Evolutionary conservation across 2,113 vertebrate genomes (phyloP).

Genomic region (Hippocampus zosterae): DNA sequence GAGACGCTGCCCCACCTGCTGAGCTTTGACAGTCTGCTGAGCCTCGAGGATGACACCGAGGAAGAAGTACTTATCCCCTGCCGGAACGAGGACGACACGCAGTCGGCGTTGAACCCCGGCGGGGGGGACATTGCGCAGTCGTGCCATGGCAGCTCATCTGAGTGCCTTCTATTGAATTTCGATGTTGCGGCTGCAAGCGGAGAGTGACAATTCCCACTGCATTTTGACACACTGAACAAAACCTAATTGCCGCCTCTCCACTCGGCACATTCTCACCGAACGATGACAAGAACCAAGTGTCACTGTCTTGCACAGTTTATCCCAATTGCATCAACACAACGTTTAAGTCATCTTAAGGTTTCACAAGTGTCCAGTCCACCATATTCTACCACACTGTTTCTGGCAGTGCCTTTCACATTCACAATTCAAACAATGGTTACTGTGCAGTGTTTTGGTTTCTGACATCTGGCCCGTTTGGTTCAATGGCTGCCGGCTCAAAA

Average conservation of each 20-base stretch:
- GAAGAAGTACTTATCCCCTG: constrained; percentile 25
- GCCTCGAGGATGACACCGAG: constrained; percentile 34
- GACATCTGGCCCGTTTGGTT: too few species aligned
- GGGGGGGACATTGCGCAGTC: constrained; percentile 3
- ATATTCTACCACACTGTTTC: too few species aligned
- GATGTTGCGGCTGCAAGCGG: neutral
- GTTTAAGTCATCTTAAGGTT: too few species aligned
- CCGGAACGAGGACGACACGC: constrained; percentile 5
- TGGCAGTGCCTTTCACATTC: too few species aligned
- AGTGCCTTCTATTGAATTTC: constrained; percentile 16
- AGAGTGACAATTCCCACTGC: constrained; percentile 54
- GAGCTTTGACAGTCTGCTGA: constrained; percentile 56
- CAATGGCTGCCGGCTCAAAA: too few species aligned
- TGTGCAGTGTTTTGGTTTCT: too few species aligned
- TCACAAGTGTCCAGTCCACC: too few species aligned
- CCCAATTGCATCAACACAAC: too few species aligned
- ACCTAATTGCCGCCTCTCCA: constrained; percentile 46
- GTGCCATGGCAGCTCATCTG: neutral
- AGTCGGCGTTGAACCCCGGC: neutral
- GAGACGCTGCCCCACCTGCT: constrained; percentile 68
- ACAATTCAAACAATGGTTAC: too few species aligned
- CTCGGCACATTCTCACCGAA: constrained; percentile 70
- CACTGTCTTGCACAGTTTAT: neutral
- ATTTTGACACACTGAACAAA: constrained; percentile 59
- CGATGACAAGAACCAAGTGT: constrained; percentile 55